Percentiles rank a stretch among this genome's conserved stretches.
phyloP scores from a whole-genome alignment of 2,797 vertebrate genomes.

The Rallus crepitans region DNA sequence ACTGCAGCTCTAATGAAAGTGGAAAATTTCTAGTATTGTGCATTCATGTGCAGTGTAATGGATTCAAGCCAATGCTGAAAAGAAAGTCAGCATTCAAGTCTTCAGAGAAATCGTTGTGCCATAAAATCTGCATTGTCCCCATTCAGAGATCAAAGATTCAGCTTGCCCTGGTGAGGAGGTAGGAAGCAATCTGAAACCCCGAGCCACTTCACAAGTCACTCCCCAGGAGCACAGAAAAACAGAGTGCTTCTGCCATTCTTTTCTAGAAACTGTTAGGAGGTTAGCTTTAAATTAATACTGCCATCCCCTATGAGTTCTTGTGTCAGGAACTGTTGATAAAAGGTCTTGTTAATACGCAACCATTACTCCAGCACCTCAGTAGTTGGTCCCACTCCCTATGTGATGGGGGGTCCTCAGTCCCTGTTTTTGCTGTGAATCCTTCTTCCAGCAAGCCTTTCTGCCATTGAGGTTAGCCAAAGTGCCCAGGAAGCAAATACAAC shows the following conservation, averaged over 20 bases:
- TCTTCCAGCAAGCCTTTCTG: not conserved
- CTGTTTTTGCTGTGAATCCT: not conserved
- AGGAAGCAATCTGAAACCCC: not conserved
- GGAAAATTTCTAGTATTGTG: conserved; percentile 25
- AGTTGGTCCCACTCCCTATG: not conserved
- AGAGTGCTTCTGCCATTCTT: not conserved
- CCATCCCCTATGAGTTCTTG: not conserved
- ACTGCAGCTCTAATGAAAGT: conserved; percentile 17
- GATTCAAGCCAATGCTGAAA: conserved; percentile 16
- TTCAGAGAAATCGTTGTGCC: not conserved
- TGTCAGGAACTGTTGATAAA: not conserved
- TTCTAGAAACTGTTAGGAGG: not conserved
- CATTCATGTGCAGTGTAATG: not conserved
- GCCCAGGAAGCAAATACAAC: not conserved
- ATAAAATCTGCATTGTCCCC: not conserved
- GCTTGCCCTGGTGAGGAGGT: not conserved
- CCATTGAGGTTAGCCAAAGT: not conserved
- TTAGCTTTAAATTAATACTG: not conserved
- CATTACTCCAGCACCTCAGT: not conserved
- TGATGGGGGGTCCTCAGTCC: not conserved
- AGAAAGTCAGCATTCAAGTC: conserved; percentile 16
- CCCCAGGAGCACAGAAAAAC: not conserved
- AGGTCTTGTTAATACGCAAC: not conserved
- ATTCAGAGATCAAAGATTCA: not conserved
- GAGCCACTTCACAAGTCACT: not conserved